Conservation (phyloP, 2,888 invertebrate species). For the Girardia tigrina region DNA sequence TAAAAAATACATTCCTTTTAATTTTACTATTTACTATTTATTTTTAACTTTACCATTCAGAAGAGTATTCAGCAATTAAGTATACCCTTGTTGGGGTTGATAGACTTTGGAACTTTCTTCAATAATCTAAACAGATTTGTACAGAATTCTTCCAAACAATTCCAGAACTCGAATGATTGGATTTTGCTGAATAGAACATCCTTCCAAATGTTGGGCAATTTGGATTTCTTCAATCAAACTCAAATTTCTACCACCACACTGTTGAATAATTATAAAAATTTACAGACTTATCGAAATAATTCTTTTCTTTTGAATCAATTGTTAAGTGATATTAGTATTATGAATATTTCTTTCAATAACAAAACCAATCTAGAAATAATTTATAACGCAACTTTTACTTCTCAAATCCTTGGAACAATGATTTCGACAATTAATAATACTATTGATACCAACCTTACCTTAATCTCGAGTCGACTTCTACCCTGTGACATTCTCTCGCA, state of each 20-base stretch:
- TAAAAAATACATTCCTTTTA: no score
- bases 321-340: not conserved
- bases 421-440: not conserved
- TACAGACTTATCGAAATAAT: not conserved
- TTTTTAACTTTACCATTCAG: no score
- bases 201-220: not conserved
- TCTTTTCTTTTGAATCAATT: not conserved
- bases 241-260: not conserved
- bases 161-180: not conserved
- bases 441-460: not conserved
- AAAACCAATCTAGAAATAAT: not conserved
- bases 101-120: not conserved
- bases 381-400: not conserved
- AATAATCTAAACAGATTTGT: not conserved
- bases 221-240: not conserved
- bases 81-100: not conserved
- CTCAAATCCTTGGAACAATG: conserved; percentile 1
- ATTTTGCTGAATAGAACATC: not conserved
- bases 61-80: not conserved
- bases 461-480: not conserved
- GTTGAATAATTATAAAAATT: not conserved
- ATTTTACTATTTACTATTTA: no score
- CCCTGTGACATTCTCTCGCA: not conserved
- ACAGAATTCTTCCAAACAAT: not conserved
- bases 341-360: not conserved